Base-by-base conservation (phyloP, 2,113 vertebrate genomes). In the Ginglymostoma cirratum region DNA sequence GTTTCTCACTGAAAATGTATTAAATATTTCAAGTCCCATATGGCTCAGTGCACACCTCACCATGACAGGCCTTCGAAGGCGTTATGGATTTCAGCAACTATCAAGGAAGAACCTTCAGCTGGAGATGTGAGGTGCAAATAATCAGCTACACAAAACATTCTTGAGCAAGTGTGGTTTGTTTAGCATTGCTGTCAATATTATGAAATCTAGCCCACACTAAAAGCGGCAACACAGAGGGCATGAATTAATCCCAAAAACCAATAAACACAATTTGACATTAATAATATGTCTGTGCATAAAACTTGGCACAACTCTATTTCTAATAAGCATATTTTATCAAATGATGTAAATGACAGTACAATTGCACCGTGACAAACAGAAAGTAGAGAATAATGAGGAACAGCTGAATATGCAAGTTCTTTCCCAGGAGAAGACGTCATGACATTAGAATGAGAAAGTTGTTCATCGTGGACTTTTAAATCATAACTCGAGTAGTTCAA, bases 401-500 rank as follows among this genome's bases (percentile, higher is more conserved):
- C 87, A 90, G 87, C 87, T 90, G 87, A 61, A 34, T 90, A 90
- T 17, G 52, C 52, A 90, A 61, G 61, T 90, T 65, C 48, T 55
- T 55, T 23, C 48, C 45, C 86, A 89, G 52, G 45, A 48, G 21
- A 80, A 55, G 87, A 90, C 55, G 52, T 61, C 87, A 52, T 61
- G 55, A 90, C 87, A 5, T 90, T n/a, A 90, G 30, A 90, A 65
- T 90, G 55, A 61, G 30, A 65, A 61, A 90, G 87, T 55, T 65
- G 61, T 52, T 90, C 45, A 90, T 61, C 34, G 48, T 90, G 48
- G 55, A 61, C 30, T 52, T 52, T 52, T 34, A 52, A 90, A 61
- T 90, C 52, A 61, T 61, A 90, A 90, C 61, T 90, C 52, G 3
- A 34, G 27, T 12, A 61, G 24, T 5, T 17, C 61, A 90, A 65